Conservation (phyloP, 2,888 invertebrate genomes). For the Bruchidius siliquastri region DNA sequence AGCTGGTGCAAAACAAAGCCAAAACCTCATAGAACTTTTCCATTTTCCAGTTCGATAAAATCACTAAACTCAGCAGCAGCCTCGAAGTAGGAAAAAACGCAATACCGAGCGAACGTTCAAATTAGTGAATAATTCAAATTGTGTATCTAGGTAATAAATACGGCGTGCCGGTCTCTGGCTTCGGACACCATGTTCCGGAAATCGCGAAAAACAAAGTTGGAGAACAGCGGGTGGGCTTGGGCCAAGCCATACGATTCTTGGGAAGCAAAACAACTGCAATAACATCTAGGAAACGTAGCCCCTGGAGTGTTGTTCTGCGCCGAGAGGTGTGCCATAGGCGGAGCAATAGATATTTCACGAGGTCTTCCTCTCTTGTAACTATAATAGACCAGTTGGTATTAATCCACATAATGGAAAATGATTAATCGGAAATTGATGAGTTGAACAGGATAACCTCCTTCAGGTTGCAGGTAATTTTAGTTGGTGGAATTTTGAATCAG, state of each 20-base stretch:
- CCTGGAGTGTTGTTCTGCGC: constrained; percentile 36
- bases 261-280: constrained; percentile 46
- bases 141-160: neutral
- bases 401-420: too few relatives aligned
- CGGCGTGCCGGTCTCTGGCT: neutral
- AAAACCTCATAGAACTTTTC: neutral
- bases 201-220: neutral
- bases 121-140: neutral
- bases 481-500: too few relatives aligned
- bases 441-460: too few relatives aligned
- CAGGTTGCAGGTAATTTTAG: too few relatives aligned
- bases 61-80: neutral
- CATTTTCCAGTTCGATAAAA: neutral
- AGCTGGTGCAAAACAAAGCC: neutral
- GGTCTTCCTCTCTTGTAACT: too few relatives aligned
- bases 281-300: constrained; percentile 42
- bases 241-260: constrained; percentile 29
- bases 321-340: neutral
- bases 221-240: neutral
- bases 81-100: neutral
- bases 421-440: too few relatives aligned
- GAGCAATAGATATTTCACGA: neutral
- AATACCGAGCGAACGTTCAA: neutral
- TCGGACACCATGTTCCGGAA: neutral
- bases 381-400: too few relatives aligned